A percentile compares a stretch with the other conserved stretches of the same genome.
phyloP scores from a whole-genome alignment of 2,888 invertebrate genomes.

The Volucella inanis region DNA sequence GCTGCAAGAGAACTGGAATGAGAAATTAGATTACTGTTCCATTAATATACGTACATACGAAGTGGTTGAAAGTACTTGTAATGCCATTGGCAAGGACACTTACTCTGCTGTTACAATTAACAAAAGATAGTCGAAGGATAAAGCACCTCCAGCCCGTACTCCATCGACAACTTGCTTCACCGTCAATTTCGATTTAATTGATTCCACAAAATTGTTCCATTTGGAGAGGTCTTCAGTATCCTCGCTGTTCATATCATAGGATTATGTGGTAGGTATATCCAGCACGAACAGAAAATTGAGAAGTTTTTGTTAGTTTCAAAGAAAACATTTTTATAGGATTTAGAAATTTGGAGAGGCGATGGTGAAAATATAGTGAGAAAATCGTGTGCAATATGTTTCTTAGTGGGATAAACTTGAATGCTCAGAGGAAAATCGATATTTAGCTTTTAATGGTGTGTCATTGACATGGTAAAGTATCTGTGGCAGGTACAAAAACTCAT shows the following conservation, averaged over 20 bases:
- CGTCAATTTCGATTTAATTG: constrained; percentile 90
- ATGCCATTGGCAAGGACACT: constrained; percentile 79
- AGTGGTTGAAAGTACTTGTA: background rate
- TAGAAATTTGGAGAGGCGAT: too few relatives aligned
- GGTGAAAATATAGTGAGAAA: background rate
- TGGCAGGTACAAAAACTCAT: background rate
- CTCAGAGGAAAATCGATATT: constrained; percentile 6
- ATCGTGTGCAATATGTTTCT: background rate
- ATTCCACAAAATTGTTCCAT: constrained; percentile 89
- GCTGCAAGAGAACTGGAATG: constrained; percentile 89
- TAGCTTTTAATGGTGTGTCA: background rate
- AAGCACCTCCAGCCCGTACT: constrained; percentile 88
- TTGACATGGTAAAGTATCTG: background rate
- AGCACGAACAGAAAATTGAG: constrained; percentile 16
- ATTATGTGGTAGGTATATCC: constrained; percentile 26
- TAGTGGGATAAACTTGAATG: background rate
- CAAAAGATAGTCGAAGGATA: constrained; percentile 92
- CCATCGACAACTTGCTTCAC: constrained; percentile 93
- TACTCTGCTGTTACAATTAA: constrained; percentile 92
- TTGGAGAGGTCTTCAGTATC: constrained; percentile 84
- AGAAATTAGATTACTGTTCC: constrained; percentile 26
- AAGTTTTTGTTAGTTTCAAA: constrained; percentile 27
- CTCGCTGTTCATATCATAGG: constrained; percentile 78
- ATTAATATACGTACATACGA: constrained; percentile 1
- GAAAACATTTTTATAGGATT: constrained; percentile 4